Base-by-base conservation (phyloP, 2,797 vertebrate species). In the Tangara arthus region DNA sequence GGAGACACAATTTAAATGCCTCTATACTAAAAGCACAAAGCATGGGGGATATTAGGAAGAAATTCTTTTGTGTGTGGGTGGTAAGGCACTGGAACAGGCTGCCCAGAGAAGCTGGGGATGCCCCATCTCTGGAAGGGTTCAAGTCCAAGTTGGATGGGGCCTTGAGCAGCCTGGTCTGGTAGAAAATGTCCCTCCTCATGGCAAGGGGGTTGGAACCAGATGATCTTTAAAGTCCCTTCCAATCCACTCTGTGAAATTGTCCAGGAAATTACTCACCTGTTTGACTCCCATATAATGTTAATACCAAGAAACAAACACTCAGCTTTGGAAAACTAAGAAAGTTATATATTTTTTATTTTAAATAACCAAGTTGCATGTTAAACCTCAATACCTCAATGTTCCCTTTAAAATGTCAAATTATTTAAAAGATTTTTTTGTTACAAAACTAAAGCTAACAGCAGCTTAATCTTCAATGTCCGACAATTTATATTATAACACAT, bases 291-390 rank as follows among this genome's bases (percentile, higher is more conserved):
- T 8, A 12, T 57, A 55, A 44, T 91, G 59, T 42, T 66, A 78
- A 86, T 21, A 70, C 18, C 63, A 63, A 65, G 42, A 78, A 88
- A 79, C 23, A 90, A 93, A 93, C 4, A 34, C 24, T 35, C 78
- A 65, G 26, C 59, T 52, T 63, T 7, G 9, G 65, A 82, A 91
- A 96, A 79, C 18, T 30, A 73, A 64, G 69, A 23, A 86, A 83
- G 57, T 76, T n/a, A 2, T n/a, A 80, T 7, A 7, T 12, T 39
- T 68, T 86, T 91, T 76, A 89, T 89, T 95, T 91, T 70, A 95
- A 91, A 94, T 79, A 93, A 82, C 28, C 24, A 68, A 59, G 12
- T 61, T 82, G 37, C 49, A 26, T 19, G 30, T 63, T 70, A 77
- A 76, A 93, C 55, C 35, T 71, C 42, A 81, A 52, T 9, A 56